These are phyloP conservation scores for Cryptus viduatorius DNA, from an alignment of 2,888 invertebrate species.

Conservation along the genomic window DNA sequence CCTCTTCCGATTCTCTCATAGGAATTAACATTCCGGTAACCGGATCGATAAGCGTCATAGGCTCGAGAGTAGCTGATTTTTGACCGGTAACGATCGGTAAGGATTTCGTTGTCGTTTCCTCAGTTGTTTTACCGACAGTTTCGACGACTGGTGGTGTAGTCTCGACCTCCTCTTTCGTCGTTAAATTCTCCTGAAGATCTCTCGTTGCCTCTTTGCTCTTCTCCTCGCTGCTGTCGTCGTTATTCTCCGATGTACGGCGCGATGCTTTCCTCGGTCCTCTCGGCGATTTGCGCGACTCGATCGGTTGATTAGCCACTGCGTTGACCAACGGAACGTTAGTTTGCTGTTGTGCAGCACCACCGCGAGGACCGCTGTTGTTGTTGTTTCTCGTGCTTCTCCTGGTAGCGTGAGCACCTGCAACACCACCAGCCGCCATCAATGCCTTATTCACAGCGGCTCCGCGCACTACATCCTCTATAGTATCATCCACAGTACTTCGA, in stretches of 20 bases:
- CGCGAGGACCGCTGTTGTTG: conserved; percentile 74
- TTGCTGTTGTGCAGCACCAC: conserved; percentile 70
- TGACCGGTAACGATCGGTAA: conserved; percentile 57
- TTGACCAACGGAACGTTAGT: not conserved
- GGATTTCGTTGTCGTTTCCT: conserved; percentile 37
- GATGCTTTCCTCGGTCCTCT: conserved; percentile 88
- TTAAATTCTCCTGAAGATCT: conserved; percentile 13
- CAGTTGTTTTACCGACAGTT: conserved; percentile 23
- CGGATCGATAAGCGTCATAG: conserved; percentile 90
- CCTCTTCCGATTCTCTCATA: conserved; percentile 90
- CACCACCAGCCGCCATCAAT: conserved; percentile 80
- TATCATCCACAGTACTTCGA: conserved; percentile 93
- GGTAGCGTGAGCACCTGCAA: conserved; percentile 83
- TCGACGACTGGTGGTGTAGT: not conserved
- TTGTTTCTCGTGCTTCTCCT: conserved; percentile 87
- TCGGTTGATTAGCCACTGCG: conserved; percentile 26
- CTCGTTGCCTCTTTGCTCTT: conserved; percentile 80
- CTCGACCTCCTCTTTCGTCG: conserved; percentile 50
- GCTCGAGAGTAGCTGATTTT: conserved; percentile 85
- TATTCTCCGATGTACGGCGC: conserved; percentile 89
- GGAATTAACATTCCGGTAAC: conserved; percentile 91
- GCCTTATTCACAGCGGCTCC: conserved; percentile 86
- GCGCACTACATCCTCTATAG: conserved; percentile 95
- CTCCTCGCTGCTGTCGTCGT: conserved; percentile 88
- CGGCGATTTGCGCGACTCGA: conserved; percentile 87